Base-by-base conservation (phyloP, 2,888 invertebrate genomes). In the Ochlodes sylvanus region DNA sequence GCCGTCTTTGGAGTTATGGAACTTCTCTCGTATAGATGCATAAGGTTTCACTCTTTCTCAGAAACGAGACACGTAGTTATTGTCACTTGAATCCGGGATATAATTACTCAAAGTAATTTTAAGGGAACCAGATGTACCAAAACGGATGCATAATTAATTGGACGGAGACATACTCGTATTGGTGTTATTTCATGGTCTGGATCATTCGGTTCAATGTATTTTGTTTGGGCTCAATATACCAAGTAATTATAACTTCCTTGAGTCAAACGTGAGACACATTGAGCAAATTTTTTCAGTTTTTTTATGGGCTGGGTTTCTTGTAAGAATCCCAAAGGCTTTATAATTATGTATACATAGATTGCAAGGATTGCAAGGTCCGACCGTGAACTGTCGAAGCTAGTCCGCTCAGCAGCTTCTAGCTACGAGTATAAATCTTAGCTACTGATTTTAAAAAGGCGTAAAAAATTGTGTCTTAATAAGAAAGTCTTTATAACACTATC, bases 121-220 rank as follows among this genome's bases (percentile, higher is more conserved):
- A 60, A 60, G 60, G 52, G 27, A 17, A 3, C 42, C 66, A 66
- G 66, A 66, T 66, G 66, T 60, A 66, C n/a, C 19, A 15, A 57
- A 66, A 60, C 65, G 65, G 65, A 66, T 60, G 60, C 52, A 41
- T 42, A 54, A 54, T 54, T 66, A 58, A 52, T 66, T 60, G 12
- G 54, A 32, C 32, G 58, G 54, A 54, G 66, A 66, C 66, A 60
- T 41, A n/a, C n/a, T n/a, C n/a, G n/a, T n/a, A 60, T 66, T 60
- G 52, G 52, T 42, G 54, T 60, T 60, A 54, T 60, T 60, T 60
- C 42, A 54, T 54, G 54, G 60, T 60, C 66, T 60, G 60, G 66
- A 60, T 66, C 60, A 66, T 15, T 58, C 17, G 52, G 42, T 2
- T 60, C 41, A 32, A 52, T 3, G 12, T 12, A 0, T 60, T 60